phyloP scores from a whole-genome alignment of 1,140 invertebrate species.

The Contarinia nasturtii region DNA sequence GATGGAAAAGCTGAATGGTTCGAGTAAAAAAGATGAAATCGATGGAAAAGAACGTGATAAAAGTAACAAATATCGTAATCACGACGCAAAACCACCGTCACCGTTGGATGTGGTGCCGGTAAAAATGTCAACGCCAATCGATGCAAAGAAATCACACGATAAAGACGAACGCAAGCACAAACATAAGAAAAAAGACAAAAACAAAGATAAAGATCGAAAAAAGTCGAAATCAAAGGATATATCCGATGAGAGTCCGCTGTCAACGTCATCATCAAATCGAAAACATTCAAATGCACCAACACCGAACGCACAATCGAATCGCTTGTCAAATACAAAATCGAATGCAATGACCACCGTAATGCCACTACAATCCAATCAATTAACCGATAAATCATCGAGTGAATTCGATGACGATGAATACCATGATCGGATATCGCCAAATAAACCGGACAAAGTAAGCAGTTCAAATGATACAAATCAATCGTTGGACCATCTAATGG shows the following conservation, averaged over 20 bases:
- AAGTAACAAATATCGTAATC: background rate
- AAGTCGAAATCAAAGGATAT: conserved; percentile 24
- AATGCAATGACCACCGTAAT: background rate
- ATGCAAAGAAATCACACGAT: conserved; percentile 27
- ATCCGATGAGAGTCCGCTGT: conserved; percentile 15
- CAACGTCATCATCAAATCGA: background rate
- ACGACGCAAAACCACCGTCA: conserved; percentile 12
- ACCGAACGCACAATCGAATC: background rate
- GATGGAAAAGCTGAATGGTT: background rate
- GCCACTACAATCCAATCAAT: background rate
- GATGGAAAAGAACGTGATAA: background rate
- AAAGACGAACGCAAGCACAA: conserved; percentile 32
- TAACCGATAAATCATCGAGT: background rate
- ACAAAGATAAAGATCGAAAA: conserved; percentile 21
- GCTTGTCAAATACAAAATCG: background rate
- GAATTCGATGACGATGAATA: conserved; percentile 1
- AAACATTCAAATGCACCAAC: background rate
- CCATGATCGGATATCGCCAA: background rate
- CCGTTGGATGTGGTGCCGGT: conserved; percentile 2
- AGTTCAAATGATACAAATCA: conserved; percentile 6
- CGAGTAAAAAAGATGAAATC: background rate
- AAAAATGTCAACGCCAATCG: conserved; percentile 2
- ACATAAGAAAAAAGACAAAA: conserved; percentile 37
- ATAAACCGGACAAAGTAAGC: background rate
- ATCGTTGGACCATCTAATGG: background rate